Conservation (phyloP, 2,113 vertebrate genomes). For the Hystrix cristata region DNA sequence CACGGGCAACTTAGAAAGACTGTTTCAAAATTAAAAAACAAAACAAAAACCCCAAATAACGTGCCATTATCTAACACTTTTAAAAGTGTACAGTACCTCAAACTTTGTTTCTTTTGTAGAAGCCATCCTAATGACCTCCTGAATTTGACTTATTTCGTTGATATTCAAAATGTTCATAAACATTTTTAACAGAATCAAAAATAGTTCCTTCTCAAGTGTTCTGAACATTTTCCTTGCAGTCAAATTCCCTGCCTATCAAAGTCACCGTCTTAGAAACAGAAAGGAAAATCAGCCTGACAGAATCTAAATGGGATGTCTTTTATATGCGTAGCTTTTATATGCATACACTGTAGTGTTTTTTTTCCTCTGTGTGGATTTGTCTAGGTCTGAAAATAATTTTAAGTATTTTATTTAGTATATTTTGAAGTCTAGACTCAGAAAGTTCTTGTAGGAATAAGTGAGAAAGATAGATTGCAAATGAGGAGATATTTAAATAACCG, state of each 20-base stretch:
- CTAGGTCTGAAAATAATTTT: not conserved
- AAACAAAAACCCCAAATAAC: not conserved
- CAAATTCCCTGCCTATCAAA: not conserved
- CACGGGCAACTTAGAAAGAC: not conserved
- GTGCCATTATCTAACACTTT: not conserved
- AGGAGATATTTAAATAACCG: not conserved
- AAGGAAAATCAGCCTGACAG: not conserved
- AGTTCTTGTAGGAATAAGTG: not conserved
- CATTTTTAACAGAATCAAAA: constrained; percentile 24
- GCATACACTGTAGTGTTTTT: not conserved
- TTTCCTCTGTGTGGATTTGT: not conserved
- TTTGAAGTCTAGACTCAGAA: not conserved
- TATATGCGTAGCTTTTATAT: not conserved
- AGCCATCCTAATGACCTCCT: not conserved
- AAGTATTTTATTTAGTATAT: not conserved
- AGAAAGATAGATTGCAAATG: constrained; percentile 36
- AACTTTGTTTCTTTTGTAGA: not conserved
- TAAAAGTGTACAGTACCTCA: not conserved
- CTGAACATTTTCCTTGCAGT: not conserved
- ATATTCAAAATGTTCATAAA: not conserved
- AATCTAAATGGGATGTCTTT: not conserved
- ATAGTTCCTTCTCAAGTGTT: constrained; percentile 26
- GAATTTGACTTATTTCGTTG: not conserved
- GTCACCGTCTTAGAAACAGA: not conserved
- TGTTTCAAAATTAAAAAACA: not conserved